Conservation (phyloP, 2,797 vertebrate genomes). For the Dendrocincla fuliginosa region DNA sequence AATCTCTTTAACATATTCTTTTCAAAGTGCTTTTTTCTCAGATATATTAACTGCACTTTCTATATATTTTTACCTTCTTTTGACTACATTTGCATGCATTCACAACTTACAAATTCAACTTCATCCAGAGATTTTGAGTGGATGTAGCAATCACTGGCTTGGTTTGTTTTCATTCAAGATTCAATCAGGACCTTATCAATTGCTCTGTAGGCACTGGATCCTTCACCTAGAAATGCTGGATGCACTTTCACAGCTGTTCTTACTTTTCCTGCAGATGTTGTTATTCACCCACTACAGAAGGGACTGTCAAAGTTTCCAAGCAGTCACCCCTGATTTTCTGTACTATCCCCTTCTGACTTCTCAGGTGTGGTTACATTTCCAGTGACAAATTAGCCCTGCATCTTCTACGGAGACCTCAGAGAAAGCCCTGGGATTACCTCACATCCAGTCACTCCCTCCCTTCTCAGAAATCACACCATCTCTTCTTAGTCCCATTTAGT, state of each 20-base stretch:
- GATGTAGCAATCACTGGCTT: neutral
- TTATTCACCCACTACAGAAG: neutral
- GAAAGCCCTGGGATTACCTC: neutral
- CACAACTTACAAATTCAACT: neutral
- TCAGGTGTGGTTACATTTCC: conserved; percentile 7
- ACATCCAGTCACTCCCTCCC: neutral
- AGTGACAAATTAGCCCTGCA: neutral
- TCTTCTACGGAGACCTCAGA: neutral
- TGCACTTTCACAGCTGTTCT: neutral
- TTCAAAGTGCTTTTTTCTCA: neutral
- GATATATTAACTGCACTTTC: neutral
- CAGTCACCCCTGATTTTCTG: neutral
- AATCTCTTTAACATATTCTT: neutral
- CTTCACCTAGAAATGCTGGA: neutral
- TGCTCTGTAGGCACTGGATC: neutral
- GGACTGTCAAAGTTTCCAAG: neutral
- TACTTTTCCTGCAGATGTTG: neutral
- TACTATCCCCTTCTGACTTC: neutral
- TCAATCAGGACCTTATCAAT: neutral
- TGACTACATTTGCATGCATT: neutral
- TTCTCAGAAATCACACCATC: neutral
- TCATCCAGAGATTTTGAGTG: neutral
- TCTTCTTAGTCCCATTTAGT: neutral
- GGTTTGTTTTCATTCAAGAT: neutral
- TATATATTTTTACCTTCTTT: neutral